phyloP scores from a whole-genome alignment of 2,113 vertebrate genomes.

The Sturnus vulgaris region DNA sequence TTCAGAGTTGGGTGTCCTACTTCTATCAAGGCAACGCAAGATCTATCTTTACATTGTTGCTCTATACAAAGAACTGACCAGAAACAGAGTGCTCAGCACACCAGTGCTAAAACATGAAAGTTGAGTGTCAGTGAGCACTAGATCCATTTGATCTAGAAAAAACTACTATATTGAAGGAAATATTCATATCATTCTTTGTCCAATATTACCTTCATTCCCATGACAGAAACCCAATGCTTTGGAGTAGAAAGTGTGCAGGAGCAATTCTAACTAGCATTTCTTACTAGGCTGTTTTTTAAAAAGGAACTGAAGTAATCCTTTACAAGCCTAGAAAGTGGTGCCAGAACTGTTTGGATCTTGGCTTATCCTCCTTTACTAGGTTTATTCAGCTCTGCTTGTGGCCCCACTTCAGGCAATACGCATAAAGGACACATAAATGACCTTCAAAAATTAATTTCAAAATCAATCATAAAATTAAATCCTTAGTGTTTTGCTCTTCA shows the following conservation, averaged over 20 bases:
- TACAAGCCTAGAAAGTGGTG: neutral
- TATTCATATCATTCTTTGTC: neutral
- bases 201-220: neutral
- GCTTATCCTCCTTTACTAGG: neutral
- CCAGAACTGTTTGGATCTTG: neutral
- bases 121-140: neutral
- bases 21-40: neutral
- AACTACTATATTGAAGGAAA: neutral
- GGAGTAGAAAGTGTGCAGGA: neutral
- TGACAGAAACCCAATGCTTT: neutral
- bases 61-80: neutral
- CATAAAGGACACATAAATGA: neutral
- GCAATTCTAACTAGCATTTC: neutral
- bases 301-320: neutral
- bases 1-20: fast-evolving
- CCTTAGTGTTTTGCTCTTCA: neutral
- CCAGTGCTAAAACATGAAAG: neutral
- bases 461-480: neutral
- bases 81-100: neutral
- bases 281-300: neutral
- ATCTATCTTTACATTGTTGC: neutral
- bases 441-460: neutral
- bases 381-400: neutral
- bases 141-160: neutral
- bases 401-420: neutral